Base-by-base conservation (phyloP, 2,113 vertebrate species). In the Philantomba maxwellii region DNA sequence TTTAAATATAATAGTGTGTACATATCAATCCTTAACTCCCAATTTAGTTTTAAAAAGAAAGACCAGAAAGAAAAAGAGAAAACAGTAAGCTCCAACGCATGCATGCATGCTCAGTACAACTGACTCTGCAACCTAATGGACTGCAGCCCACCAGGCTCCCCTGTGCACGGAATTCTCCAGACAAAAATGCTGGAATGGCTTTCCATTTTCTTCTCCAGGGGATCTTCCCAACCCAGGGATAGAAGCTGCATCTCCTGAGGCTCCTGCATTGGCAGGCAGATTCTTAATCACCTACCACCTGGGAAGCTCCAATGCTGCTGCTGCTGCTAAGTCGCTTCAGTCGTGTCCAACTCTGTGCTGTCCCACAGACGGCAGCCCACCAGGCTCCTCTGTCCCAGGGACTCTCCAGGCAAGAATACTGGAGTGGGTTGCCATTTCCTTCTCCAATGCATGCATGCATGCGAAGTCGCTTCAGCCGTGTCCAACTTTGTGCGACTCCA, bases 11-110 rank as follows among this genome's bases (percentile, higher is more conserved):
- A 33, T 19, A 51, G 47, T 33, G 28, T 80, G 47, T 51, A 49
- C 47, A 80, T 80, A 47, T 49, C 77, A 80, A 33, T 33, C 47
- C 45, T 19, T 49, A 21, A 80, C 9, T 80, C 9, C 28, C 28
- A 60, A 49, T 25, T 81, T 55, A 49, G 25, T 75, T 77, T 93
- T 36, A 60, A 60, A 58, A 77, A 36, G 36, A 84, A 85, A 77
- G 12, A 12, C 6, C 21, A 57, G 26, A 62, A 87, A n/a, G 60
- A 92, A 36, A 86, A 77, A 49, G 51, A 62, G 55, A 62, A 86
- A 45, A 51, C 21, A 51, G 2, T 62, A 53, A 87, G n/a, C 26
- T 39, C n/a, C 45, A 93, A 33, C 2, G 2, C 25, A 75, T 43
- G 23, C 23, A 33, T 26, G 39, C 70, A 26, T 26, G 39, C 12